Evolutionary conservation across 2,888 invertebrate genomes (phyloP), one percentile per base, ranked within the genome.

Genomic region (Eupelmus urozonus): DNA sequence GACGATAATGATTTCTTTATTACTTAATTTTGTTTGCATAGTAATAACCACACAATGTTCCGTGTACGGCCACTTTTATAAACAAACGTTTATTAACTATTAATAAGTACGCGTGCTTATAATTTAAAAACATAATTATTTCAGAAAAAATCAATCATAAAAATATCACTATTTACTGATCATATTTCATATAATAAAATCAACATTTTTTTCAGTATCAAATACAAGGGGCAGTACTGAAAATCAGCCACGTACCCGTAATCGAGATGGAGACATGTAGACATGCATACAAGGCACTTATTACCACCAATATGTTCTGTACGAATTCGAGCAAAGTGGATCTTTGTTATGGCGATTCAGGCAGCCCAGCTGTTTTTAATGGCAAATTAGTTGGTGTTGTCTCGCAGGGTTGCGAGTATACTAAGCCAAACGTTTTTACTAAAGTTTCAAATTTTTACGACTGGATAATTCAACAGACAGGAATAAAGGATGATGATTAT

Each of bases 331-430:
- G 2, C 16, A 13, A 9, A 0, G 34, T 65, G 1, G 76, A 76
- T 27, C 25, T 71, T 2, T 76, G 76, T 51, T 29, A 2, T 13
- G 76, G 76, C 25, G 76, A 76, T 11, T 71, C 70, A 0, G 76
- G 76, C 18, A 42, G 70, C 18, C 76, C 76, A 3, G 76, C 59
- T 4, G 70, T 59, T 2, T 13, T 71, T 2, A 5, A 70, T 23
- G 65, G 45, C 57, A 23, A 71, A n/a, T 13, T 76, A 3, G 65
- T 76, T 2, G 76, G 76, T 3, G 34, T 76, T 1, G 40, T 40
- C 1, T 63, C 57, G 3, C 63, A 65, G 4, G 76, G 76, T 13
- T 71, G 70, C 70, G 70, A 76, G 20, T 49, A 57, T 20, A 34
- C 62, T 1, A 16, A 13, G 3, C 70, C 70, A 4, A 65, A 65